phyloP scores from a whole-genome alignment of 2,888 invertebrate species.

The Colletes collaris region DNA sequence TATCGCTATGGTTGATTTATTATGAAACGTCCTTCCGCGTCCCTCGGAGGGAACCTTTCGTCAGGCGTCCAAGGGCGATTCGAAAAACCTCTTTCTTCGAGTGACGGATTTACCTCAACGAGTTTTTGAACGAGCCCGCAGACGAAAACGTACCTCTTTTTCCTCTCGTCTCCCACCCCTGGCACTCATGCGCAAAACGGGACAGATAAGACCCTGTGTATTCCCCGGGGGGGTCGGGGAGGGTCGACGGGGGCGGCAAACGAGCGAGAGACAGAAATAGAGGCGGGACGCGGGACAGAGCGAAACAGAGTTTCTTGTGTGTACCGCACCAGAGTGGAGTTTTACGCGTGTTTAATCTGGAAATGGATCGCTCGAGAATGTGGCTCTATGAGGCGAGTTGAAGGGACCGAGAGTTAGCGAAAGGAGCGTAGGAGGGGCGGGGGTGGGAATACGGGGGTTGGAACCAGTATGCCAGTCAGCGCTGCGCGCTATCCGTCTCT shows the following conservation, averaged over 20 bases:
- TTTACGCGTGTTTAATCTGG: constrained; percentile 82
- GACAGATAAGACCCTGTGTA: constrained; percentile 57
- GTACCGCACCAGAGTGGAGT: constrained; percentile 74
- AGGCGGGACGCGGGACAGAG: constrained; percentile 36
- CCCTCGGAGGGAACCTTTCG: not conserved
- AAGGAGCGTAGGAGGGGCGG: constrained; percentile 40
- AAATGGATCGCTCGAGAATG: constrained; percentile 81
- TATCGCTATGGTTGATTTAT: constrained; percentile 52
- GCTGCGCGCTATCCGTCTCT: constrained; percentile 38
- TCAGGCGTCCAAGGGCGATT: constrained; percentile 22
- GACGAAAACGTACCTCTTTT: constrained; percentile 47
- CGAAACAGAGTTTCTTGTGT: constrained; percentile 68
- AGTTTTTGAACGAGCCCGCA: constrained; percentile 59
- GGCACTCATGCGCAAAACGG: constrained; percentile 56
- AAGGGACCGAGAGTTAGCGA: constrained; percentile 64
- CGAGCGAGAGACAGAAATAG: constrained; percentile 34
- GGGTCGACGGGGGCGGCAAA: not conserved
- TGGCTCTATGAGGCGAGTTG: constrained; percentile 70
- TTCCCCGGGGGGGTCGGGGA: constrained; percentile 33
- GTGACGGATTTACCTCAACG: constrained; percentile 52
- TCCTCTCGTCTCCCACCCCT: constrained; percentile 22
- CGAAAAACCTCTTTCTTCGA: constrained; percentile 31
- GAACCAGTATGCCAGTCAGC: constrained; percentile 38
- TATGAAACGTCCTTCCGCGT: constrained; percentile 17
- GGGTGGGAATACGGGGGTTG: constrained; percentile 25